Percentiles rank a stretch among this genome's conserved stretches.
Evolutionary conservation across 2,797 vertebrate species (phyloP).

Genomic region (Phaenicophaeus curvirostris): DNA sequence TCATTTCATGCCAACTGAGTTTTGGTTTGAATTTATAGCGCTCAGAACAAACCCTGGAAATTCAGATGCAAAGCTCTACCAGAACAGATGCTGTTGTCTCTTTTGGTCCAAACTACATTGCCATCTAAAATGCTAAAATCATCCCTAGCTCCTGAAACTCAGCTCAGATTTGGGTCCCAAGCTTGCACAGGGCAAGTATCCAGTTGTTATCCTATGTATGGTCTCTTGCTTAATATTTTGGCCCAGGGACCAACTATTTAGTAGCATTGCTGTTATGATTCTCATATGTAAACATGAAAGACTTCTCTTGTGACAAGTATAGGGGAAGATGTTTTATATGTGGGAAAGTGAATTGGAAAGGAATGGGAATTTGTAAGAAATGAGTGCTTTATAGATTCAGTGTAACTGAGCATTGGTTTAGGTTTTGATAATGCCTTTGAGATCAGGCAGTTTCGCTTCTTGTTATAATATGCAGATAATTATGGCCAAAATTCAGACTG

Average conservation of each 20-base stretch:
- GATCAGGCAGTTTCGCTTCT: neutral
- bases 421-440: neutral
- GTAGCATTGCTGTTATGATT: neutral
- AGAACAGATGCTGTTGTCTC: neutral
- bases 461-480: neutral
- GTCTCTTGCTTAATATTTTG: neutral
- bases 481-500: neutral
- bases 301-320: neutral
- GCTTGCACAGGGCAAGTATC: neutral
- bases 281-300: neutral
- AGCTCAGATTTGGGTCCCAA: neutral
- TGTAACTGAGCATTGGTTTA: neutral
- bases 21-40: slow-evolving; percentile 20
- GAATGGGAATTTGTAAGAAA: neutral
- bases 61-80: neutral
- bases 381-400: fast-evolving
- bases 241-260: neutral
- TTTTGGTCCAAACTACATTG: neutral
- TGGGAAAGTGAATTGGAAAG: neutral
- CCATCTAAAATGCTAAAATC: neutral
- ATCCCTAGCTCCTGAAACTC: neutral
- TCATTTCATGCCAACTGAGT: neutral
- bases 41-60: neutral
- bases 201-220: neutral
- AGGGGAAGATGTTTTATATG: neutral